Evolutionary conservation across 2,113 vertebrate species (phyloP), one percentile per base, ranked within the genome.

Genomic region (Rallus limicola): DNA sequence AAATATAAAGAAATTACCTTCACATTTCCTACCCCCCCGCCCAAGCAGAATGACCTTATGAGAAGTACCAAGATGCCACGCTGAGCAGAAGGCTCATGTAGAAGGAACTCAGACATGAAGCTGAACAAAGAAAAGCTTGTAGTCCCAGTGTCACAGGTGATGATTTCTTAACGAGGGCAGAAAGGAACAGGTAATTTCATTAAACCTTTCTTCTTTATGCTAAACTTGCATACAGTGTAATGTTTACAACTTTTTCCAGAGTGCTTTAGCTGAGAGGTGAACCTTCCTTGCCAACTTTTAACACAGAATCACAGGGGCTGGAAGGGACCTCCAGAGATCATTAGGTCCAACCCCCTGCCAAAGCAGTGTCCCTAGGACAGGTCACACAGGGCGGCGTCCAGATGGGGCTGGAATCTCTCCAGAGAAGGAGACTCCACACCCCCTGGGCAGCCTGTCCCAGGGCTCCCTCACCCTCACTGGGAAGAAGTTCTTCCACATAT

Each of bases 1-100:
- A 88, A 78, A 88, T 29, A 93, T 10, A 82, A 93, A 90, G 48
- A 71, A 88, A 88, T 55, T 69, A 91, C 82, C 65, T 82, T 82
- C 81, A 64, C 25, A 3, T 8, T 13, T 26, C 0, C 1, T 16
- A 29, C 20, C 1, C 18, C 33, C 20, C 21, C 48, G 4, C 48
- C 21, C 34, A 38, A 34, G 53, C 2, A 82, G 64, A 90, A 90
- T 82, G 65, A 76, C 42, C 77, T 89, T 60, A 72, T 81, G 52
- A 52, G 25, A 74, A 85, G 67, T 36, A 90, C 31, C 6, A 5
- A 86, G 71, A 60, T 50, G 19, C 79, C 40, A 63, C 6, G 17
- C 58, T 75, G 77, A 86, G 56, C 63, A 87, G 62, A 92, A 64
- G 38, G 42, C 17, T 46, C 17, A 46, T 46, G 44, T 17, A 46